phyloP scores from a whole-genome alignment of 1,140 invertebrate genomes.

The Drosophila pruinosa region DNA sequence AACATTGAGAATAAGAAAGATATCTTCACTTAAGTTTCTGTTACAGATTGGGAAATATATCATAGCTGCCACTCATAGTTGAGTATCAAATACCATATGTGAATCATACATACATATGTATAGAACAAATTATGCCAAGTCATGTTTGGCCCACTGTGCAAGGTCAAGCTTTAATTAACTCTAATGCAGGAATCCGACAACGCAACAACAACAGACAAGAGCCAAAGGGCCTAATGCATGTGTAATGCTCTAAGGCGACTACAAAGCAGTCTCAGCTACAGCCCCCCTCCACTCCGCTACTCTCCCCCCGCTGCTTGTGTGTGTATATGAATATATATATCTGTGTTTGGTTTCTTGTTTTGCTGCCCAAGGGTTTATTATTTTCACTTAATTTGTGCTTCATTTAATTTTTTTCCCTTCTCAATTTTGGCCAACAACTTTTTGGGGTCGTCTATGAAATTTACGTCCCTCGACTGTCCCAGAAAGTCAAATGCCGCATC shows the following conservation, averaged over 20 bases:
- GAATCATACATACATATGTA: no score
- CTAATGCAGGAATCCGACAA: conserved; percentile 35
- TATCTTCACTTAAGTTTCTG: no score
- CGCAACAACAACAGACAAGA: not conserved
- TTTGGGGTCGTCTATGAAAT: conserved; percentile 46
- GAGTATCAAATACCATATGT: no score
- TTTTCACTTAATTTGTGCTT: conserved; percentile 77
- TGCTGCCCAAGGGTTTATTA: conserved; percentile 60
- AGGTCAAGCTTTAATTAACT: conserved; percentile 70
- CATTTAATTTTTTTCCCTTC: conserved; percentile 36
- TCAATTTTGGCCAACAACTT: conserved; percentile 1
- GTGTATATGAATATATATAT: conserved; percentile 14
- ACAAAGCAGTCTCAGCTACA: not conserved
- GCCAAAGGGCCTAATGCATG: conserved; percentile 35
- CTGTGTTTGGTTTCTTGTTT: conserved; percentile 9
- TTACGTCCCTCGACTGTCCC: conserved; percentile 50
- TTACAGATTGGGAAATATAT: no score
- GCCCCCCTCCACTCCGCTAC: not conserved
- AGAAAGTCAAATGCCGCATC: conserved; percentile 69
- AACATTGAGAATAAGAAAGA: no score
- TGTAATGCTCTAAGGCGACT: conserved; percentile 23
- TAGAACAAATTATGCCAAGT: not conserved
- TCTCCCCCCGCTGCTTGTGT: not conserved
- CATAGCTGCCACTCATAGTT: no score
- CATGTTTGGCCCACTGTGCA: conserved; percentile 31